Conservation (phyloP, 2,888 invertebrate genomes). For the Automeris io region DNA sequence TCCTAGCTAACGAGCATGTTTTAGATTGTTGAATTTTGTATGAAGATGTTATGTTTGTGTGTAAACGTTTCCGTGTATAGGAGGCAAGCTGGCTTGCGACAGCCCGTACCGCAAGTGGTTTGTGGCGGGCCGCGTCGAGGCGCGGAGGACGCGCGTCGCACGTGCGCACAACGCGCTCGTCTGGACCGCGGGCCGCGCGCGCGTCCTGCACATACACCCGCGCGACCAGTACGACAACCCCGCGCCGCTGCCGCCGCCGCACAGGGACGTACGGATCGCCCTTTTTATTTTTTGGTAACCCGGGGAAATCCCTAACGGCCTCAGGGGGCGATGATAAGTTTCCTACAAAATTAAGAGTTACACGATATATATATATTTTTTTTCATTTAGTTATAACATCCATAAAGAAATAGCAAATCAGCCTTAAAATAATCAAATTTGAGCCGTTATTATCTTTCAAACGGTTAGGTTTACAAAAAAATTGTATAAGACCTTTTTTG, state of each 20-base stretch:
- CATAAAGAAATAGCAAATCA: too few species aligned
- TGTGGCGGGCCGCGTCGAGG: constrained; percentile 89
- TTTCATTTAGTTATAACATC: too few species aligned
- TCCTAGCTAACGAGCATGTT: too few species aligned
- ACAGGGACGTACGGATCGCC: background rate
- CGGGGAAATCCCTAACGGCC: background rate
- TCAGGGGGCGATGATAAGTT: too few species aligned
- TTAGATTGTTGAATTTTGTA: too few species aligned
- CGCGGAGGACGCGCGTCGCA: constrained; percentile 87
- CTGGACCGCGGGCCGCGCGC: constrained; percentile 83
- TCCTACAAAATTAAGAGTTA: too few species aligned
- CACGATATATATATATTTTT: too few species aligned
- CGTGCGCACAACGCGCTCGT: constrained; percentile 85
- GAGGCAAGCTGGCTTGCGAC: constrained; percentile 87
- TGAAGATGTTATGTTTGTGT: too few species aligned
- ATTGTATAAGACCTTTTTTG: too few species aligned
- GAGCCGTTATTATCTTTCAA: too few species aligned
- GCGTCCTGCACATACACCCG: constrained; percentile 90
- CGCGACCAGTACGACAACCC: constrained; percentile 92
- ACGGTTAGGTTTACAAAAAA: too few species aligned
- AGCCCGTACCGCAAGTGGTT: constrained; percentile 92
- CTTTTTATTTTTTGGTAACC: background rate
- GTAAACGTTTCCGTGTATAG: constrained; percentile 22
- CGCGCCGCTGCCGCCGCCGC: constrained; percentile 31
- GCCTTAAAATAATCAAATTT: too few species aligned